A percentile compares a stretch with the other conserved stretches of the same genome.
phyloP scores from a whole-genome alignment of 2,113 vertebrate species.

The Hemibagrus wyckioides region DNA sequence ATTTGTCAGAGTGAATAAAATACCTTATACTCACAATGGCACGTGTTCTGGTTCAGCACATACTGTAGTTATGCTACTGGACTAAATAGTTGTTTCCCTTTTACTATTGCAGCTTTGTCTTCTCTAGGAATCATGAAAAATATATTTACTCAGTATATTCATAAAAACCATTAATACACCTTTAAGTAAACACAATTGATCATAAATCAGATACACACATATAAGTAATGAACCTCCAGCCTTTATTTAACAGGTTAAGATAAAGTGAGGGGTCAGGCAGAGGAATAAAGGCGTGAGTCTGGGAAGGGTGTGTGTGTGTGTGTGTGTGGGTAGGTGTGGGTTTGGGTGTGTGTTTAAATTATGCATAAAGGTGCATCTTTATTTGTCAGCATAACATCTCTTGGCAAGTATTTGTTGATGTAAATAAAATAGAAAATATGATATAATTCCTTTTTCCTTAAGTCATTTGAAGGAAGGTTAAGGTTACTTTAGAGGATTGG shows the following conservation, averaged over 20 bases:
- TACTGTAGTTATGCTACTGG: neutral
- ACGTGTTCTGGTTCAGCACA: neutral
- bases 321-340: neutral
- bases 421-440: neutral
- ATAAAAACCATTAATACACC: neutral
- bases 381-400: conserved; percentile 10
- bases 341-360: neutral
- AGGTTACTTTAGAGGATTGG: neutral
- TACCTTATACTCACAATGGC: neutral
- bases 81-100: neutral
- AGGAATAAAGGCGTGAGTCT: neutral
- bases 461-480: neutral
- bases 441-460: neutral
- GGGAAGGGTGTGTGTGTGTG: neutral
- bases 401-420: conserved; percentile 14
- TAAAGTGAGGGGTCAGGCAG: conserved; percentile 41
- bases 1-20: neutral
- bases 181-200: neutral
- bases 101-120: neutral
- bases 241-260: conserved; percentile 71
- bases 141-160: neutral
- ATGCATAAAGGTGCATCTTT: conserved; percentile 30
- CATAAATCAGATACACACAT: conserved; percentile 8
- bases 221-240: conserved; percentile 22
- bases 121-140: neutral